Evolutionary conservation across 2,797 vertebrate genomes (phyloP), one percentile per base, ranked within the genome.

Genomic region (Sorex maritimensis): DNA sequence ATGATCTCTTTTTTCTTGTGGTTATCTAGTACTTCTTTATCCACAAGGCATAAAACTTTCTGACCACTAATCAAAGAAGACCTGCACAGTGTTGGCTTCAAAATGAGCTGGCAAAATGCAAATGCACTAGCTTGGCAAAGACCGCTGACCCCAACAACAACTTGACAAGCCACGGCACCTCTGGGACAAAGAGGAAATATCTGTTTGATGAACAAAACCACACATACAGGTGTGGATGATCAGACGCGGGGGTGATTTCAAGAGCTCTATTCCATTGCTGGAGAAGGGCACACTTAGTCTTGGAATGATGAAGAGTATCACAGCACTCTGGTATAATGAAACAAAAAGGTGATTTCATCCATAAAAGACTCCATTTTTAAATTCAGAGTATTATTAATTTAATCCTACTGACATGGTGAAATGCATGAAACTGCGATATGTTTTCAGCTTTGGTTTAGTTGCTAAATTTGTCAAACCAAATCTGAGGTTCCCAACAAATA

Each of bases 401-500:
- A 5, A 44, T 2, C 41, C 41, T 44, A 34, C 0, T 49, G 49
- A 9, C 23, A 38, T 28, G 65, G 81, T 88, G 85, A 61, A 44
- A 6, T 19, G 49, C 1, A 0, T 23, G 63, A 78, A 15, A 44
- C 23, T 61, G 6, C 4, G n/a, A 61, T n/a, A 82, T 28, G 30
- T 78, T 65, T 74, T 17, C 6, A 74, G 26, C 15, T 93, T 82
- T 71, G 23, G 9, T 26, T 61, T 87, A 77, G 28, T 11, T 65
- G 28, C 30, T 83, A 17, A 87, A 77, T 5, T 55, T 87, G 74
- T n/a, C 61, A 34, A 61, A 73, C 2, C 30, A 81, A 74, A 94
- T 49, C 0, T 69, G 46, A 5, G 74, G 55, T 5, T 5, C 41
- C 41, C 41, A 44, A 7, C 41, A 44, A 44, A 44, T 44, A 44